Conservation (phyloP, 2,113 vertebrate genomes). For the Oenanthe melanoleuca region DNA sequence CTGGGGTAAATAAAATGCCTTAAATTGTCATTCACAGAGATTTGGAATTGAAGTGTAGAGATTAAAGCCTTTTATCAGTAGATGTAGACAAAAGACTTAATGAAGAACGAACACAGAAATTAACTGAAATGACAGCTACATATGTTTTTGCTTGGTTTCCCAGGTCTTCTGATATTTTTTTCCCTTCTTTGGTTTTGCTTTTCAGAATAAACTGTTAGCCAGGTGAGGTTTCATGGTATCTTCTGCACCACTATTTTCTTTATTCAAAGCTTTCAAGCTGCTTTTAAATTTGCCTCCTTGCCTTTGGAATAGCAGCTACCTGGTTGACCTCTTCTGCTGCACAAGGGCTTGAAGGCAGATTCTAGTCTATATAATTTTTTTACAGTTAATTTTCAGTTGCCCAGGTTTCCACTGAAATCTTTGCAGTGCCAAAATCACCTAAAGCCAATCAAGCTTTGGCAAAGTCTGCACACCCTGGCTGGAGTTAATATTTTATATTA, state of each 20-base stretch:
- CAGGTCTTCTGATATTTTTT: background rate
- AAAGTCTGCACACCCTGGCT: background rate
- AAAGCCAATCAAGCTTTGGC: background rate
- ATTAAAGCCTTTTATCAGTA: conserved; percentile 59
- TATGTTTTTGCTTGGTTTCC: background rate
- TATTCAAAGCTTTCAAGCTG: background rate
- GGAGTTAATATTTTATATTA: background rate
- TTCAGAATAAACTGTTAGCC: background rate
- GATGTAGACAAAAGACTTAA: conserved; percentile 60
- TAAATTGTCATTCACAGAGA: conserved; percentile 65
- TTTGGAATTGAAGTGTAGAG: conserved; percentile 48
- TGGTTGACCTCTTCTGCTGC: background rate
- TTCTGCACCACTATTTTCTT: background rate
- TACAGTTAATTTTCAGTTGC: background rate
- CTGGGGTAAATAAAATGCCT: conserved; percentile 58
- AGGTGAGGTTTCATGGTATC: background rate
- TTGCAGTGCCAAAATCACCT: background rate
- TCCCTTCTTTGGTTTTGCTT: background rate
- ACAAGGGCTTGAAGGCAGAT: background rate
- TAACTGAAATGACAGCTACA: background rate
- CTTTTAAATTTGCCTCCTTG: background rate
- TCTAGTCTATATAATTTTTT: background rate
- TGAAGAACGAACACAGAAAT: conserved; percentile 30
- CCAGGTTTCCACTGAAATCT: background rate
- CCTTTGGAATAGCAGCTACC: background rate